Percentiles rank a stretch among this genome's conserved stretches.
Conservation (phyloP, 2,797 vertebrate species). For the Arremon aurantiirostris region DNA sequence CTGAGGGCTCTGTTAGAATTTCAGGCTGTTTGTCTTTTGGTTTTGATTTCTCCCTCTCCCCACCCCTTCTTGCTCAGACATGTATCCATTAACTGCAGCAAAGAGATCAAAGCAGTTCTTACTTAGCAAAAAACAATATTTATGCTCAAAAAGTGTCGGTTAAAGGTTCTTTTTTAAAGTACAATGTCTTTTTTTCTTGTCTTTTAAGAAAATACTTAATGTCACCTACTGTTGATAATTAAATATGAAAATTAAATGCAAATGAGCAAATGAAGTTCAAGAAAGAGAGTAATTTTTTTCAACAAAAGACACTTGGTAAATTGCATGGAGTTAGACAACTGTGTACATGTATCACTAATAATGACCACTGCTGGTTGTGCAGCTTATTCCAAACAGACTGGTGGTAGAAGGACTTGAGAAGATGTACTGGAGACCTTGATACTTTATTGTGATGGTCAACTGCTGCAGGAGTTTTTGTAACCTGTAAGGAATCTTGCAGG, state of each 20-base stretch:
- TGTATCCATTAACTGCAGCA: neutral
- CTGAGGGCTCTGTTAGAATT: neutral
- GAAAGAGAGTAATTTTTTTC: neutral
- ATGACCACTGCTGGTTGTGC: neutral
- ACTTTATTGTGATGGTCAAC: neutral
- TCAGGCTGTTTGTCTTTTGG: neutral
- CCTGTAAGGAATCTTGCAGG: neutral
- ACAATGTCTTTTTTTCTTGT: neutral
- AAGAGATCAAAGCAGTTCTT: neutral
- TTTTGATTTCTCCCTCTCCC: neutral
- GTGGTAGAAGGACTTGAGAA: neutral
- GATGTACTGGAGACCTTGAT: neutral
- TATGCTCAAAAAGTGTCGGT: neutral
- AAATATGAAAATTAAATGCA: neutral
- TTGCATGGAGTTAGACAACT: neutral
- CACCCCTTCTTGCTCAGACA: neutral
- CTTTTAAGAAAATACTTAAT: neutral
- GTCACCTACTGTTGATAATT: neutral
- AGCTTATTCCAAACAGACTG: neutral
- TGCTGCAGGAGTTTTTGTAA: neutral
- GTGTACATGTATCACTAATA: neutral
- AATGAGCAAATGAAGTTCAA: neutral
- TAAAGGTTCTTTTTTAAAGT: neutral
- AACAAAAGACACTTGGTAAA: neutral
- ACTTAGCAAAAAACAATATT: neutral